Conservation (phyloP, 2,113 vertebrate genomes). For the Chloroceryle aenea region DNA sequence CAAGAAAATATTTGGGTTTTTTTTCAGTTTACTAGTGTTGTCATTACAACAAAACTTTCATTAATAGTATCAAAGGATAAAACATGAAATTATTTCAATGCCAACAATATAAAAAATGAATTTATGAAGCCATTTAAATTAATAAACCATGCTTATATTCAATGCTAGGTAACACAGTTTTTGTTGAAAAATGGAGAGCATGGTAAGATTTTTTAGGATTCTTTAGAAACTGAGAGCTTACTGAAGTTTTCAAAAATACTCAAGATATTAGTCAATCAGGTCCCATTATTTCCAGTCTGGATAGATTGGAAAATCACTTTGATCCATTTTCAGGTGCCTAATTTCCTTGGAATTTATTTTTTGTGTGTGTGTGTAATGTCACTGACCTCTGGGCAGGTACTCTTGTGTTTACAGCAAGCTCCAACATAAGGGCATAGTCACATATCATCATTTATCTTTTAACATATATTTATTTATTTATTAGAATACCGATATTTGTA, state of each 20-base stretch:
- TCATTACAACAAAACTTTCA: neutral
- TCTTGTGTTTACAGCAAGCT: neutral
- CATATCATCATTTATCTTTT: neutral
- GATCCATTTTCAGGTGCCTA: neutral
- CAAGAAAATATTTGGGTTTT: neutral
- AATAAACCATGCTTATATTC: neutral
- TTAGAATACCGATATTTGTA: neutral
- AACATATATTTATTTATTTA: neutral
- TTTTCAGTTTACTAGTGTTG: neutral
- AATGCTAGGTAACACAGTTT: neutral
- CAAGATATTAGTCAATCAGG: neutral
- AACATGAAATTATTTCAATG: neutral
- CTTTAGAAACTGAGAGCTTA: neutral
- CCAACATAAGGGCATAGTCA: neutral
- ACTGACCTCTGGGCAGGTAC: neutral
- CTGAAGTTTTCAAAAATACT: neutral
- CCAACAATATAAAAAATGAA: neutral
- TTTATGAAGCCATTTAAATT: neutral
- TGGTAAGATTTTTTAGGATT: neutral
- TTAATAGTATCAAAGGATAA: neutral
- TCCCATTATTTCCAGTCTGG: neutral
- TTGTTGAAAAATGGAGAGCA: neutral
- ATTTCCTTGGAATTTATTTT: neutral
- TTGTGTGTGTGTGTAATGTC: too few species aligned
- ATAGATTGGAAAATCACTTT: neutral